Percentiles rank a stretch among this genome's conserved stretches.
These are phyloP conservation scores for Drosophila serrata DNA, from an alignment of 1,140 invertebrate genomes.

Conservation along the genomic window DNA sequence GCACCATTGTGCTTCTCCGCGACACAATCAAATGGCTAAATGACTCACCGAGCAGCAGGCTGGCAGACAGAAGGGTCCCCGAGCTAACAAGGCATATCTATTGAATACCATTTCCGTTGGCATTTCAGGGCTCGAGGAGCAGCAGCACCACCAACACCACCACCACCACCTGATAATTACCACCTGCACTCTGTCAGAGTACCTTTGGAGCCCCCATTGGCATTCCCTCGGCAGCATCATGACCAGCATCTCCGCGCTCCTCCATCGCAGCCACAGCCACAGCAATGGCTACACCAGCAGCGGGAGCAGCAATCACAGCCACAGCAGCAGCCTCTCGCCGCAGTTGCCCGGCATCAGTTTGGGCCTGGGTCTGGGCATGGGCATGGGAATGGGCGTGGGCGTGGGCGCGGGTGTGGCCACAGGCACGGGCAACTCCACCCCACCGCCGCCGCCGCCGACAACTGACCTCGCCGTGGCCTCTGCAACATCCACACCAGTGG, in stretches of 20 bases:
- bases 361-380: conserved; percentile 37
- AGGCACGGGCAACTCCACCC: conserved; percentile 13
- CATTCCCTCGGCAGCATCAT: conserved; percentile 34
- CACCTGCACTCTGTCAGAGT: conserved; percentile 48
- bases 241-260: conserved; percentile 73
- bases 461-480: conserved; percentile 43
- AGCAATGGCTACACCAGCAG: conserved; percentile 65
- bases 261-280: conserved; percentile 68
- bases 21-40: conserved; percentile 34
- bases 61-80: conserved; percentile 3
- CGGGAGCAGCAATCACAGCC: conserved; percentile 69
- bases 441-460: conserved; percentile 39
- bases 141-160: conserved; percentile 2
- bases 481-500: conserved; percentile 35
- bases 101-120: conserved; percentile 73
- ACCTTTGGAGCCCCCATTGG: conserved; percentile 1
- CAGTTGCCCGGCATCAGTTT: conserved; percentile 63
- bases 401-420: neutral
- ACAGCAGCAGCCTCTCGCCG: conserved; percentile 72
- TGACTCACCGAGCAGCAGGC: conserved; percentile 41
- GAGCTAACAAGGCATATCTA: conserved; percentile 70
- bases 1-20: conserved; percentile 16
- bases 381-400: conserved; percentile 9
- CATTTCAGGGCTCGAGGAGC: conserved; percentile 60
- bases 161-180: conserved; percentile 62